phyloP scores from a whole-genome alignment of 35 echinoderm and acorn worm species.

The Diadema setosum region DNA sequence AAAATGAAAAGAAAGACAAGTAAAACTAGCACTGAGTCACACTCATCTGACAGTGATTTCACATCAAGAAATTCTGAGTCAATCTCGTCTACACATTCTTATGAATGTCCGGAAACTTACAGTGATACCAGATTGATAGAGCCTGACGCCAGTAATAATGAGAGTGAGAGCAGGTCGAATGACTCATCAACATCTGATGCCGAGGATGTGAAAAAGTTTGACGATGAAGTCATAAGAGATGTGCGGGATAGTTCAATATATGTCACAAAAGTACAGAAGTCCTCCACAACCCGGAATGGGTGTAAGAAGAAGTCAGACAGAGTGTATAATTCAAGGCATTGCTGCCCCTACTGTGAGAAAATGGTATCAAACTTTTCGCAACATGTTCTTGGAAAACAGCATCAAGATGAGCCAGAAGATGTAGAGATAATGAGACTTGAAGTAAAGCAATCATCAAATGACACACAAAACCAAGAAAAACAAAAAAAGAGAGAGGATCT shows the following conservation, averaged over 20 bases:
- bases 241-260: neutral
- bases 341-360: conserved; percentile 26
- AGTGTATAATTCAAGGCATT: conserved; percentile 13
- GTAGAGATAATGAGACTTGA: neutral
- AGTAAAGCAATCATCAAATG: too few relatives aligned
- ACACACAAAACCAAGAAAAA: neutral
- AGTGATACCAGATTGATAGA: too few relatives aligned
- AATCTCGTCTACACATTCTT: too few relatives aligned
- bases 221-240: neutral
- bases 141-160: too few relatives aligned
- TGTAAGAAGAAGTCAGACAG: neutral
- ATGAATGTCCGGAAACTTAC: too few relatives aligned
- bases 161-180: neutral
- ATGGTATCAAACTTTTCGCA: conserved; percentile 24
- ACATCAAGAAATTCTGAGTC: neutral
- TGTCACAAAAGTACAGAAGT: neutral
- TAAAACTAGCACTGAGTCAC: neutral
- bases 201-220: neutral
- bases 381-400: conserved; percentile 23
- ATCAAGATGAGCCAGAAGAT: conserved; percentile 16
- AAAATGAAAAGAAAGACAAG: too few relatives aligned
- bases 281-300: neutral
- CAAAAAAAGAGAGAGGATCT: conserved; percentile 14
- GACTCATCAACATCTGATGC: neutral
- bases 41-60: neutral